These are phyloP conservation scores for Gobio gobio DNA, from an alignment of 2,113 vertebrate species.

Conservation along the genomic window DNA sequence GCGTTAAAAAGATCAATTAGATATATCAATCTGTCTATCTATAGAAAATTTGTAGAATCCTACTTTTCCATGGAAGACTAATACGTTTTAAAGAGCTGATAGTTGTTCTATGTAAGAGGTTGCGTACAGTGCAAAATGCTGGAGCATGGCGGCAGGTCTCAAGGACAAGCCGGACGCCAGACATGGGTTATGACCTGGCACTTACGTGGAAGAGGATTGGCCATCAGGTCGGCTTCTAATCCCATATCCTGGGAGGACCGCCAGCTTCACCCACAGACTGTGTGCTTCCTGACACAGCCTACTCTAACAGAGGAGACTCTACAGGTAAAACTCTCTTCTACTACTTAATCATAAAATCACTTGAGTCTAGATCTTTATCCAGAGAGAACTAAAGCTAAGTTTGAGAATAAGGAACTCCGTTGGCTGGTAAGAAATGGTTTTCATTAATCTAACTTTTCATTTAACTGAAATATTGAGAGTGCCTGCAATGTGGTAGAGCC, in stretches of 20 bases:
- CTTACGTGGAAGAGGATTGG: slow-evolving; percentile 47
- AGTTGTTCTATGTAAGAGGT: not conserved
- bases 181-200: slow-evolving; percentile 43
- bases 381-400: not conserved
- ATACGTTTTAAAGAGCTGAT: not conserved
- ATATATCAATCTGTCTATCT: not conserved
- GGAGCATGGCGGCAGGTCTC: not conserved
- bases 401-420: not conserved
- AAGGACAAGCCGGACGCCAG: slow-evolving; percentile 29
- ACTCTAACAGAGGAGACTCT: slow-evolving; percentile 60
- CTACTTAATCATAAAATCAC: not conserved
- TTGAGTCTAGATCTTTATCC: not conserved
- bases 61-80: not conserved
- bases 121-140: not conserved
- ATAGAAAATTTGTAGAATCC: not conserved
- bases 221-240: slow-evolving; percentile 59
- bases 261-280: slow-evolving; percentile 36
- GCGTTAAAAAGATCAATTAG: not conserved
- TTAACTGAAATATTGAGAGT: not conserved
- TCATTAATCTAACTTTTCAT: not conserved
- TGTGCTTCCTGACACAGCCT: slow-evolving; percentile 57
- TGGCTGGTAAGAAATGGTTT: slow-evolving; percentile 1
- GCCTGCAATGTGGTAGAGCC: not conserved
- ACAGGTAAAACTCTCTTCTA: slow-evolving; percentile 65
- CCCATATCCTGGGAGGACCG: slow-evolving; percentile 59